Base-by-base conservation (phyloP, 2,113 vertebrate genomes). In the Actenoides lindsayi region DNA sequence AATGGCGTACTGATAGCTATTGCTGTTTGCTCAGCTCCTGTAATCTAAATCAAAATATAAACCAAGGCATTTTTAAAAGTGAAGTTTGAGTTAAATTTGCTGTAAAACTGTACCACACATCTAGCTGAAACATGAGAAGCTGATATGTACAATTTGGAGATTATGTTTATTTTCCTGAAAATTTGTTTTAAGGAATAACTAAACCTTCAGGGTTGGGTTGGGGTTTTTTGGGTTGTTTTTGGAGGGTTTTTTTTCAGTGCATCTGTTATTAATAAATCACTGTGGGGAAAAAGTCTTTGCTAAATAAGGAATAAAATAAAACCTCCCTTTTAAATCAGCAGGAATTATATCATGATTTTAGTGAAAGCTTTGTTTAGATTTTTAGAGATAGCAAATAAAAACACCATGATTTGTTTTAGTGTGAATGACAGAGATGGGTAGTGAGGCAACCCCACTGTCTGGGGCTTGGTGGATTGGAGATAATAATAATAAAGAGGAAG, bases 81-180 rank as follows among this genome's bases (percentile, higher is more conserved):
- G 68, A 84, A 71, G 7, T 94, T 97, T 79, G 63, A 95, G 91
- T 93, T 92, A 93, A 63, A 96, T 97, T 97, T 97, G 83, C 87
- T 41, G 25, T 87, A 76, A 93, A 97, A 71, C 65, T 84, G 54
- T 87, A 70, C 96, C 89, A 59, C 93, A 96, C 79, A 84, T 89
- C 78, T 64, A 89, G 94, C 16, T 90, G 91, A 86, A 88, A 89
- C 75, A 18, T 53, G 89, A 93, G 92, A 85, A 96, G 81, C 87
- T 57, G 93, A 65, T 96, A 94, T 19, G 70, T 89, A 54, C 80
- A 80, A 31, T 41, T 68, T 53, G 91, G 63, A 70, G 80, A 87
- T 89, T 17, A 24, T 75, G 71, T 96, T 96, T 96, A 90, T 93
- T 94, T 94, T 94, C 65, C 70, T 93, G 83, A 92, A 93, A 87